Conservation (phyloP, 2,113 vertebrate genomes). For the Carassius carassius region DNA sequence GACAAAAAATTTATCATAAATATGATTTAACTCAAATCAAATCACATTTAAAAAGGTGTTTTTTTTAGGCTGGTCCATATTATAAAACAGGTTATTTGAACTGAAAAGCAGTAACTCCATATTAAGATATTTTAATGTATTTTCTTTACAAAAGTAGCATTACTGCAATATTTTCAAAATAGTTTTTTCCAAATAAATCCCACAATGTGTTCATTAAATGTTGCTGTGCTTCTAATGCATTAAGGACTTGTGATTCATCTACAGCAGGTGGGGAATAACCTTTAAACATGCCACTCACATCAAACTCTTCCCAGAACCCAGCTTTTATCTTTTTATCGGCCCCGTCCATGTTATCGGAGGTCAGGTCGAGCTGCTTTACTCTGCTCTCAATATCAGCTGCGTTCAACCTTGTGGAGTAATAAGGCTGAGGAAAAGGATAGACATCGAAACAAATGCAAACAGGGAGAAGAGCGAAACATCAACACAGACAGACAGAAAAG, state of each 20-base stretch:
- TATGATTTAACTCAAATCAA: neutral
- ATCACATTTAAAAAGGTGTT: neutral
- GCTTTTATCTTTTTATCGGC: constrained; percentile 83
- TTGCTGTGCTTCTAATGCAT: neutral
- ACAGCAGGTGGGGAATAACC: neutral
- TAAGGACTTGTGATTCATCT: neutral
- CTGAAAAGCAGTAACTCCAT: neutral
- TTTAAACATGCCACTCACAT: constrained; percentile 72
- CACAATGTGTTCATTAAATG: neutral
- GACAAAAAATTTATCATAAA: neutral
- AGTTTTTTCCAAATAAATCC: neutral
- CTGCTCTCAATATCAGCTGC: constrained; percentile 90
- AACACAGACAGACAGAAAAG: neutral
- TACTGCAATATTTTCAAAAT: neutral
- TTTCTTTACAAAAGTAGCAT: neutral
- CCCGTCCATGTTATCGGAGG: constrained; percentile 69
- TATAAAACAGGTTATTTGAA: neutral
- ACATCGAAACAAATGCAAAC: neutral
- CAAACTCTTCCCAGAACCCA: constrained; percentile 98
- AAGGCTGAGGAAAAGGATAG: constrained; percentile 75
- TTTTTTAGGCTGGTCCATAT: neutral
- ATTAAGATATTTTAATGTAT: neutral
- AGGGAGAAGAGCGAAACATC: neutral
- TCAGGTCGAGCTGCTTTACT: constrained; percentile 87
- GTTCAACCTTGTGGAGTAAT: constrained; percentile 88